Base-by-base conservation (phyloP, 2,888 invertebrate genomes). In the Synanthedon andrenaeformis region DNA sequence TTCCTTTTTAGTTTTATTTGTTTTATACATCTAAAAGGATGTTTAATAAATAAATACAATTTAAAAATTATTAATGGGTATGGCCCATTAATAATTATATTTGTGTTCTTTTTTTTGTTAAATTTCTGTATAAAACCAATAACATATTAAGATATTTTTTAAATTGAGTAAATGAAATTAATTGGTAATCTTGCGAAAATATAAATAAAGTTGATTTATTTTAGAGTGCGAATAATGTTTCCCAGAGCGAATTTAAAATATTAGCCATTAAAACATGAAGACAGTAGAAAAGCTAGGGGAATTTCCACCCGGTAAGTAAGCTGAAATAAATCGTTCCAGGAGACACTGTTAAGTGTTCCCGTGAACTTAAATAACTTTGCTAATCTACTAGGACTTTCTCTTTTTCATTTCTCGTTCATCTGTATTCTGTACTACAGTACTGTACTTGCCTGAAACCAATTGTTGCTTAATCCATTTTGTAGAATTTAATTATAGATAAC, bases 301-400 rank as follows among this genome's bases (percentile, higher is more conserved):
- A 57, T 57, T 60, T 65, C 60, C 56, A 65, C 50, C 66, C 58
- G 61, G 63, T 66, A 69, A 57, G 68, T 67, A 61, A 54, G 35
- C 56, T 58, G 55, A 54, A 63, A 70, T 72, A 74, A 74, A 72
- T 74, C 66, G 62, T 59, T 56, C 56, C 59, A 56, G 54, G 60
- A 58, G 62, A 66, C 65, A 57, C 59, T 62, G 64, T 67, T 67
- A 66, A 64, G 63, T 65, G 62, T 62, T 65, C 53, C 57, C 63
- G 60, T 66, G 62, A 65, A 66, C 62, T 62, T 59, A 57, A 59
- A 57, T 59, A 58, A 56, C 58, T 61, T 58, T 61, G 59, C 64
- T 60, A 62, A 61, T 65, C 53, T 54, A 57, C 56, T 58, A 52
- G 57, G 35, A 55, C 50, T 35, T 54, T 55, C 51, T 23, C 51